phyloP scores from a whole-genome alignment of 2,113 vertebrate species.

The Microcebus murinus region DNA sequence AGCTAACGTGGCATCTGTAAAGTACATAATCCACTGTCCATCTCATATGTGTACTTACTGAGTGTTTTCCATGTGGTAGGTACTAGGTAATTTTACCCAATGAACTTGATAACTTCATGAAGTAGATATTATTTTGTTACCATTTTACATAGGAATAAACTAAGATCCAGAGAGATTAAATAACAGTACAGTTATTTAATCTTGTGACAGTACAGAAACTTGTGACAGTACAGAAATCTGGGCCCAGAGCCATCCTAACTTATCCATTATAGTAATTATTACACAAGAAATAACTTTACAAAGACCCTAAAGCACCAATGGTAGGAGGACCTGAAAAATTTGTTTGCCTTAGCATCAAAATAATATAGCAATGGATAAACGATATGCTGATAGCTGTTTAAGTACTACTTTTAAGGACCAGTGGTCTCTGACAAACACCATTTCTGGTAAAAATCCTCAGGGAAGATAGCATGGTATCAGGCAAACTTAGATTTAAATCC shows the following conservation, averaged over 20 bases:
- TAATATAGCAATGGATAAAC: not conserved
- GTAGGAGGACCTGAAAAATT: not conserved
- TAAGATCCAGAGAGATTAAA: not conserved
- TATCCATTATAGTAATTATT: not conserved
- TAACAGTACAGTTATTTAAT: too few relatives aligned
- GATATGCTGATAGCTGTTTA: not conserved
- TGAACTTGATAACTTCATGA: accelerated
- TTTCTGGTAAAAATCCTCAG: not conserved
- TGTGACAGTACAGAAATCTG: not conserved
- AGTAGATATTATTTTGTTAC: too few relatives aligned
- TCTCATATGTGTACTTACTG: not conserved
- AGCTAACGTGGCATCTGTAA: accelerated
- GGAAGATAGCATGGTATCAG: not conserved
- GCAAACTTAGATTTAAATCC: not conserved
- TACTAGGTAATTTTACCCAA: not conserved
- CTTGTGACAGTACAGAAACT: not conserved
- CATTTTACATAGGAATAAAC: not conserved
- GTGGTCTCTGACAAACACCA: not conserved
- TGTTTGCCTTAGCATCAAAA: not conserved
- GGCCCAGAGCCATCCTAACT: not conserved
- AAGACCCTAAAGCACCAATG: not conserved
- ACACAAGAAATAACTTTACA: not conserved
- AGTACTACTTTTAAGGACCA: not conserved
- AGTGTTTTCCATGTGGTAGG: accelerated
- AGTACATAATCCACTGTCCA: accelerated